Evolutionary conservation across 2,797 vertebrate genomes (phyloP).

Genomic region (Rachycentron canadum): DNA sequence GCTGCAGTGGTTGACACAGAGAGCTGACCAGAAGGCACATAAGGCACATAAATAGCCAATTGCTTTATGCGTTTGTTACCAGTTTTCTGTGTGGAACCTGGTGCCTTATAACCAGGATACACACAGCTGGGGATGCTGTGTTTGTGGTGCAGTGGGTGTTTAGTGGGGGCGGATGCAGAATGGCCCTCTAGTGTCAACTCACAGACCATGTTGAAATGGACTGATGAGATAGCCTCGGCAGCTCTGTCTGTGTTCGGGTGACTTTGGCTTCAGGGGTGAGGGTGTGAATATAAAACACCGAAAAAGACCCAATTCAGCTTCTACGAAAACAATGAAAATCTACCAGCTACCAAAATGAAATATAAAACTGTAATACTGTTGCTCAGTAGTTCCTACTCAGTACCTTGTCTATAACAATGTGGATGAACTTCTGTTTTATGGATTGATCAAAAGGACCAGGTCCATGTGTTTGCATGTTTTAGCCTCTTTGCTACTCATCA

Average conservation of each 20-base stretch:
- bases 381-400: slow-evolving; percentile 45
- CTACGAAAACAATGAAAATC: background rate
- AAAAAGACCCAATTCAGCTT: background rate
- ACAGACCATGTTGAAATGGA: background rate
- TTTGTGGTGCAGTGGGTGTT: background rate
- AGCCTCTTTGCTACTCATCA: slow-evolving; percentile 5
- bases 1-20: background rate
- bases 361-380: slow-evolving; percentile 40
- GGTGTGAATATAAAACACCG: background rate
- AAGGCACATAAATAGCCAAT: background rate
- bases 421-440: slow-evolving; percentile 9
- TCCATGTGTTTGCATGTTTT: slow-evolving; percentile 4
- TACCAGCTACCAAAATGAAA: slow-evolving; percentile 1
- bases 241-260: slow-evolving; percentile 50
- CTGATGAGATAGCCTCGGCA: background rate
- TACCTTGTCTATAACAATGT: slow-evolving; percentile 43
- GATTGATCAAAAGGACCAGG: slow-evolving; percentile 9
- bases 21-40: background rate
- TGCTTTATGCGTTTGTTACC: background rate
- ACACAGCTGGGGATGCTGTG: background rate
- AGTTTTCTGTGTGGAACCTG: slow-evolving; percentile 1
- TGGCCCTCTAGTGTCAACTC: background rate
- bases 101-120: slow-evolving; percentile 8
- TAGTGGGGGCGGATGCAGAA: background rate
- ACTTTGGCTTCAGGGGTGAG: slow-evolving; percentile 45